These are phyloP conservation scores for Formica selysi DNA, from an alignment of 1,140 invertebrate genomes.

Conservation along the genomic window DNA sequence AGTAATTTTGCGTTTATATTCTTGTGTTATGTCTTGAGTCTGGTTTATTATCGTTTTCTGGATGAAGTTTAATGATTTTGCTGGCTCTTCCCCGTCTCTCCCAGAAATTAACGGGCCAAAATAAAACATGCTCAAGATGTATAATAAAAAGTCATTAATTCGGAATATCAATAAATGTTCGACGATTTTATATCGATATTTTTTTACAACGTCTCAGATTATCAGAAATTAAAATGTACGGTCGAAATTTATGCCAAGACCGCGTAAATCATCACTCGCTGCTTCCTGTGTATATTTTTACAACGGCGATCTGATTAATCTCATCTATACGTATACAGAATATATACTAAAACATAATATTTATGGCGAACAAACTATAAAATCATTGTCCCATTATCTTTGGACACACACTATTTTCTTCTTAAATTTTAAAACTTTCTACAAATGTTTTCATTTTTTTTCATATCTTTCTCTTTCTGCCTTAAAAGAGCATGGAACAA, in stretches of 20 bases:
- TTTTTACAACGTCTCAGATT: background rate
- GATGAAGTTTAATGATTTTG: constrained; percentile 3
- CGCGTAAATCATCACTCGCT: constrained; percentile 33
- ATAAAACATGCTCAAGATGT: background rate
- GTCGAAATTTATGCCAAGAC: constrained; percentile 46
- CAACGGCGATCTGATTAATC: constrained; percentile 47
- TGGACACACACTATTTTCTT: background rate
- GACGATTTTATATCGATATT: constrained; percentile 16
- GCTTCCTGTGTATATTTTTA: constrained; percentile 68
- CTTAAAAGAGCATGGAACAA: background rate
- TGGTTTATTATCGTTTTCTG: background rate
- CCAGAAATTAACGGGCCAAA: background rate
- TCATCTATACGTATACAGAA: background rate
- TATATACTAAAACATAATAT: constrained; percentile 37
- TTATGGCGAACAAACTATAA: background rate
- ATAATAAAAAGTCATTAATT: constrained; percentile 17
- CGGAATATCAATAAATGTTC: background rate
- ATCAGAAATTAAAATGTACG: background rate
- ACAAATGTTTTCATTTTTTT: background rate
- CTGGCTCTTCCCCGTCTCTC: background rate
- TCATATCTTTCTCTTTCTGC: too few species aligned
- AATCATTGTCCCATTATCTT: background rate
- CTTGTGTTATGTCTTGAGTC: background rate
- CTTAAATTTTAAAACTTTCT: background rate
- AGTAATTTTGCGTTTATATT: background rate